phyloP scores from a whole-genome alignment of 2,113 vertebrate species.

The Camarhynchus parvulus region DNA sequence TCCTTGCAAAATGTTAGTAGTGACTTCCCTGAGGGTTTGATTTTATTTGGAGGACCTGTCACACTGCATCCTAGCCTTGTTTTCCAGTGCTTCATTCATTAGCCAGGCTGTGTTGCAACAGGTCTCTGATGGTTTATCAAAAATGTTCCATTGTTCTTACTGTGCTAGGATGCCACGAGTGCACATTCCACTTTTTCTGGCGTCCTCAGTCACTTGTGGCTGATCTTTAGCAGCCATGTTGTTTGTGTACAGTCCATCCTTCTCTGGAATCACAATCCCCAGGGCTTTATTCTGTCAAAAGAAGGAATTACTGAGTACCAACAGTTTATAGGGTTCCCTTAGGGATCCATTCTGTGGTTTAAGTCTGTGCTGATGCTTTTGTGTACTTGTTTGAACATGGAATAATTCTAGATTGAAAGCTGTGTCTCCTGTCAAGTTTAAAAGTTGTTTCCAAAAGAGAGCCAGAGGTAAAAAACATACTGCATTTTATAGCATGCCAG shows the following conservation, averaged over 20 bases:
- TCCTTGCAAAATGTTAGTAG: not conserved
- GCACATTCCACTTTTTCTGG: not conserved
- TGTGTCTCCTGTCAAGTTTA: not conserved
- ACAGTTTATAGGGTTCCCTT: accelerated
- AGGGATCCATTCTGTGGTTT: not conserved
- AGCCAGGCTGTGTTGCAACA: not conserved
- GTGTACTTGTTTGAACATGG: not conserved
- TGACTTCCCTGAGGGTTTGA: not conserved
- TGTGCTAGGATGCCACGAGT: not conserved
- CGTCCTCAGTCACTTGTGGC: not conserved
- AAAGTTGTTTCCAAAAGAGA: not conserved
- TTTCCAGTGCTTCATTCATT: not conserved
- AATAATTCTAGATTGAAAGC: not conserved
- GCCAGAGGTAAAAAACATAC: not conserved
- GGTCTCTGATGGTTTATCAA: not conserved
- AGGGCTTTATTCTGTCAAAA: not conserved
- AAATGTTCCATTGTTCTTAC: not conserved
- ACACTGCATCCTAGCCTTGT: not conserved
- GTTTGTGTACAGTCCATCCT: not conserved
- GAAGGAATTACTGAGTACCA: not conserved
- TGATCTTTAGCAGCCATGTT: not conserved
- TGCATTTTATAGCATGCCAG: not conserved
- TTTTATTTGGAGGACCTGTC: not conserved
- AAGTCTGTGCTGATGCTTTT: not conserved
- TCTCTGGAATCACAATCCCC: not conserved